Conservation (phyloP, 2,888 invertebrate species). For the Philopedon plagiatum region DNA sequence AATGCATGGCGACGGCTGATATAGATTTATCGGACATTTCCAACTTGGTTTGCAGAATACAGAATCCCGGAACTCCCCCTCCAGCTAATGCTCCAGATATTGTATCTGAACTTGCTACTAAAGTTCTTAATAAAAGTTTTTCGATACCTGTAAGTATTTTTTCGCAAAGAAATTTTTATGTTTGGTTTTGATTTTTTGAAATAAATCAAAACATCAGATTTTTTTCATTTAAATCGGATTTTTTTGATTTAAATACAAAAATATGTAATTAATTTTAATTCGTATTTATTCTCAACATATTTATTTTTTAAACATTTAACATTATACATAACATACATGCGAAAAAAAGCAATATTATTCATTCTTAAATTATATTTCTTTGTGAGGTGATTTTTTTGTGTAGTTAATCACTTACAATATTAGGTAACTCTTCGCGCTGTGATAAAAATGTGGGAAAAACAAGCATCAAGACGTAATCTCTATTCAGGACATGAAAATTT, state of each 20-base stretch:
- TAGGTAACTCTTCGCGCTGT: conserved; percentile 83
- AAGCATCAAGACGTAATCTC: conserved; percentile 69
- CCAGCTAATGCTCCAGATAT: conserved; percentile 66
- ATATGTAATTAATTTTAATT: too few relatives aligned
- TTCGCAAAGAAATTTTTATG: too few relatives aligned
- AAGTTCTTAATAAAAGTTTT: conserved; percentile 87
- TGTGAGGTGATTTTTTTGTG: background rate
- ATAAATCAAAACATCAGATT: too few relatives aligned
- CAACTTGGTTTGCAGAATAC: conserved; percentile 84
- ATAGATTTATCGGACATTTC: conserved; percentile 87
- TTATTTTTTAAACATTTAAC: too few relatives aligned
- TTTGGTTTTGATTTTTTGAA: too few relatives aligned
- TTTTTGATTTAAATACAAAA: too few relatives aligned
- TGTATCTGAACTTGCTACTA: conserved; percentile 73
- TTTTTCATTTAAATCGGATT: too few relatives aligned
- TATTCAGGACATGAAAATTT: conserved; percentile 72
- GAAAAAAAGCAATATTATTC: too few relatives aligned
- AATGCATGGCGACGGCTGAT: conserved; percentile 94
- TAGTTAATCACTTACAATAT: background rate
- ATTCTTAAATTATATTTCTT: too few relatives aligned
- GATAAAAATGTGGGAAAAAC: conserved; percentile 88
- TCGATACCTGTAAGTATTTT: conserved; percentile 81
- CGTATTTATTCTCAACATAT: too few relatives aligned
- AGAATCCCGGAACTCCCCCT: conserved; percentile 72
- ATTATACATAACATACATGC: too few relatives aligned